Conservation (phyloP, 2,888 invertebrate species). For the Bibio marci region DNA sequence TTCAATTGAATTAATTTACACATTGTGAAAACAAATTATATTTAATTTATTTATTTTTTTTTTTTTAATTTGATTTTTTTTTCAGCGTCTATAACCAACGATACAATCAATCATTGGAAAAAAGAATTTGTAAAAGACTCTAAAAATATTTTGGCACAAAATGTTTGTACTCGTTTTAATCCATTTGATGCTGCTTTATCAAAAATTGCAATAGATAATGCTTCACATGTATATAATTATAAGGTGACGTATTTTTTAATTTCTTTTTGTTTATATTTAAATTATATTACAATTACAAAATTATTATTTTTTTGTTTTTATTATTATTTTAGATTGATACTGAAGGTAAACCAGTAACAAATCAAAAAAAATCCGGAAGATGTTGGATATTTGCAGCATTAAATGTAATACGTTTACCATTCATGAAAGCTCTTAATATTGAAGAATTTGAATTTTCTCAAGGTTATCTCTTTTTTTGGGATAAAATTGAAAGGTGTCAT, state of each 20-base stretch:
- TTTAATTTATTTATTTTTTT: too few relatives aligned
- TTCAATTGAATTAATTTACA: too few relatives aligned
- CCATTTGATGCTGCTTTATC: constrained; percentile 63
- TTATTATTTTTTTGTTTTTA: too few relatives aligned
- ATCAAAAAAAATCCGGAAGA: constrained; percentile 73
- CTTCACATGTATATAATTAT: constrained; percentile 61
- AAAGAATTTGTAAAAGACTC: constrained; percentile 47
- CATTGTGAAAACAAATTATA: too few relatives aligned
- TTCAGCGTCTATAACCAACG: constrained; percentile 30
- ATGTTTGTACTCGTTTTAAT: constrained; percentile 63
- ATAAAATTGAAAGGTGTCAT: constrained; percentile 78
- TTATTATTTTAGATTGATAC: too few relatives aligned
- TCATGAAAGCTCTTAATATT: constrained; percentile 53
- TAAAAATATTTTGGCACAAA: constrained; percentile 69
- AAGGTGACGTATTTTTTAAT: constrained; percentile 37
- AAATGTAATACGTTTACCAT: constrained; percentile 69
- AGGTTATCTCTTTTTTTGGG: constrained; percentile 78
- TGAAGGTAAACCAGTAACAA: constrained; percentile 78
- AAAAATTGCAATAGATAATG: constrained; percentile 42
- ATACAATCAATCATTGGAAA: constrained; percentile 28
- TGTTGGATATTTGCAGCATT: constrained; percentile 85
- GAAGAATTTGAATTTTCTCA: constrained; percentile 90
- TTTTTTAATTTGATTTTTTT: too few relatives aligned
- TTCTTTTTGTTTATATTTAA: not conserved
- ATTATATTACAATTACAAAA: too few relatives aligned